Percentiles rank a stretch among this genome's conserved stretches.
These are phyloP conservation scores for Smittia aterrima DNA, from an alignment of 2,888 invertebrate genomes.

Conservation along the genomic window DNA sequence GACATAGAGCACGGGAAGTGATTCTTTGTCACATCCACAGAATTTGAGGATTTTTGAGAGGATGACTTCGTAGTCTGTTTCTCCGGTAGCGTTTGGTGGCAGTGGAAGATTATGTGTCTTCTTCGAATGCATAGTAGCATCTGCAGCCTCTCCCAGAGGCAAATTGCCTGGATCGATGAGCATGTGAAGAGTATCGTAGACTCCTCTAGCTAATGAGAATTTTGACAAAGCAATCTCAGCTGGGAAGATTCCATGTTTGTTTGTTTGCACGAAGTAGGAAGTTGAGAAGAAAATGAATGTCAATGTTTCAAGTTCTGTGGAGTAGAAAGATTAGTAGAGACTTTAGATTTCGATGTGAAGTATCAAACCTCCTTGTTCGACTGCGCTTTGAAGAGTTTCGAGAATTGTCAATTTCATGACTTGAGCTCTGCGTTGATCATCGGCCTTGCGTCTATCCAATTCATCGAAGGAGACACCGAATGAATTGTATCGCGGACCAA, in stretches of 20 bases:
- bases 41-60: neutral
- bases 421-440: no score
- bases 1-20: no score
- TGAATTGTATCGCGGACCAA: no score
- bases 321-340: no score
- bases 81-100: neutral
- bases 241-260: neutral
- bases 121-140: neutral
- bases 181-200: neutral
- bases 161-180: neutral
- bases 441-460: no score
- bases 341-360: no score
- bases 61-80: neutral
- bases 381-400: no score
- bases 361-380: no score
- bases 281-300: neutral
- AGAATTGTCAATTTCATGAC: no score
- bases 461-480: no score
- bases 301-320: neutral
- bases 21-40: no score
- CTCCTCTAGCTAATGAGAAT: neutral
- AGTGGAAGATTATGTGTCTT: neutral
- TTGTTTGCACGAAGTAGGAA: neutral
- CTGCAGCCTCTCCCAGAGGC: neutral
- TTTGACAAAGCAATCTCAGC: neutral